phyloP scores from a whole-genome alignment of 1,140 invertebrate genomes.

The Penaeus vannamei region DNA sequence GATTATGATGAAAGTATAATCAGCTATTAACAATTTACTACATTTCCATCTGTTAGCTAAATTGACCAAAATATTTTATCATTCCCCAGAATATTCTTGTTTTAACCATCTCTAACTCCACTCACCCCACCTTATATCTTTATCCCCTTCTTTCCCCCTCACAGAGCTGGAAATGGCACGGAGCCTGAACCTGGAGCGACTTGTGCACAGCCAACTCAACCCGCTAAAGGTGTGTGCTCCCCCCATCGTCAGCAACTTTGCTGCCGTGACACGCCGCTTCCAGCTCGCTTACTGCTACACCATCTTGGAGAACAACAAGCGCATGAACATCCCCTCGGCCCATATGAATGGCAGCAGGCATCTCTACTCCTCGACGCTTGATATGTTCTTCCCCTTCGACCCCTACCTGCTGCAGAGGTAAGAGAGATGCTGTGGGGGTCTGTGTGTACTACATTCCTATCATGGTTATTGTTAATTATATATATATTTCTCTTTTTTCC shows the following conservation, averaged over 20 bases:
- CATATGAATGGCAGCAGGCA: neutral
- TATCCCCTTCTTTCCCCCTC: too few relatives aligned
- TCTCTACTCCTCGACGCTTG: constrained; percentile 71
- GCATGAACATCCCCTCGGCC: constrained; percentile 54
- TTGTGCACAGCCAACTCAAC: constrained; percentile 88
- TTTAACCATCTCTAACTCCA: neutral
- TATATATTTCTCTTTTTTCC: too few relatives aligned
- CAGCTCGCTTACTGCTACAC: constrained; percentile 94
- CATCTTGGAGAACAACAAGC: constrained; percentile 87
- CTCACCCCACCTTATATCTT: too few relatives aligned
- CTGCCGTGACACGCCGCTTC: constrained; percentile 85
- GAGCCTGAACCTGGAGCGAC: constrained; percentile 83
- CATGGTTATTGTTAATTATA: neutral
- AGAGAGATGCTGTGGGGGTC: constrained; percentile 59
- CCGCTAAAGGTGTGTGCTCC: constrained; percentile 85
- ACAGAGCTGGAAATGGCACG: constrained; percentile 54
- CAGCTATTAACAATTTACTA: too few relatives aligned
- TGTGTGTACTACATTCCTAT: neutral
- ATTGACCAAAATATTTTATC: neutral
- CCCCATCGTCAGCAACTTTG: constrained; percentile 86
- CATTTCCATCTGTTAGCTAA: too few relatives aligned
- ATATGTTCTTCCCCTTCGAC: constrained; percentile 87
- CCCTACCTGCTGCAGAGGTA: constrained; percentile 81
- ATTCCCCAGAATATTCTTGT: neutral
- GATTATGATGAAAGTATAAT: neutral